phyloP scores from a whole-genome alignment of 2,797 vertebrate species.

The Micropoecilia bifurca region DNA sequence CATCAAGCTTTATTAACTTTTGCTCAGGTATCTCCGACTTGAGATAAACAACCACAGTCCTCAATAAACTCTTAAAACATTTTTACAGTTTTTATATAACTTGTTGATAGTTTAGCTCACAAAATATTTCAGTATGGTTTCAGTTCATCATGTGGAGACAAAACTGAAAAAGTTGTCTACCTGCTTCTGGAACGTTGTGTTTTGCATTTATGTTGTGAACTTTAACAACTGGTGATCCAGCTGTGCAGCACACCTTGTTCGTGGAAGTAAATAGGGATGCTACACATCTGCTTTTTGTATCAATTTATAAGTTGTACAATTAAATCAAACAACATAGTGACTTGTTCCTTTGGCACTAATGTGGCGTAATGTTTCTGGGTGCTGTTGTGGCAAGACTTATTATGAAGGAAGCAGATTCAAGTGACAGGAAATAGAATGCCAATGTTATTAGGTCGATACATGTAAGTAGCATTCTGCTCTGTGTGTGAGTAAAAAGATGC shows the following conservation, averaged over 20 bases:
- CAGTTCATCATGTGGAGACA: background rate
- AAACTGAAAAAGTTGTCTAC: background rate
- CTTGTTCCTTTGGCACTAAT: background rate
- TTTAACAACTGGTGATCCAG: background rate
- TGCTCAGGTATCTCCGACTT: background rate
- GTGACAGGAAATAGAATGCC: background rate
- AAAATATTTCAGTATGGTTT: background rate
- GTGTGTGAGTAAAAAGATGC: background rate
- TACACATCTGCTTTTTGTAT: background rate
- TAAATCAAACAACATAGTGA: background rate
- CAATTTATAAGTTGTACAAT: conserved; percentile 4
- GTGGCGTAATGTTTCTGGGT: background rate
- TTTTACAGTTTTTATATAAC: background rate
- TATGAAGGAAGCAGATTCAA: too few relatives aligned
- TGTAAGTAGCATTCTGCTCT: background rate
- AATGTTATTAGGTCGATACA: background rate
- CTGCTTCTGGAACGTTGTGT: background rate
- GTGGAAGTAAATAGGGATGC: background rate
- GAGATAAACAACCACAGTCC: background rate
- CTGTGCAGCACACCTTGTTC: background rate
- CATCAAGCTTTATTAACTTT: background rate
- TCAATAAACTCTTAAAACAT: background rate
- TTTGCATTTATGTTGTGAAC: background rate
- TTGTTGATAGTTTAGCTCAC: background rate
- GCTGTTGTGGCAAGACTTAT: background rate